These are phyloP conservation scores for Damaliscus lunatus DNA, from an alignment of 2,113 vertebrate genomes.

Conservation along the genomic window DNA sequence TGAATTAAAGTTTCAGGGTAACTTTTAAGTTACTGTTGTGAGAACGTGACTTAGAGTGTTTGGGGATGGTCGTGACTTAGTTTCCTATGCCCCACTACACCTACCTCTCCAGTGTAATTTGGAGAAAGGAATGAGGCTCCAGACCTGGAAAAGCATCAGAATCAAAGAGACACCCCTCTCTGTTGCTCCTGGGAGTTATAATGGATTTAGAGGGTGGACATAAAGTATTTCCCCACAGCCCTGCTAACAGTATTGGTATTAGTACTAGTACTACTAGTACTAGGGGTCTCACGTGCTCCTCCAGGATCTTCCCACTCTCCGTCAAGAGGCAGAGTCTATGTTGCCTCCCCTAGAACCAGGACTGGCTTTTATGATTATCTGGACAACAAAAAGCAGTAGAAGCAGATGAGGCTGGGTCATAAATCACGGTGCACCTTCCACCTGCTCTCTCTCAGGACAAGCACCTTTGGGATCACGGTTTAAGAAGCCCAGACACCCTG, in stretches of 20 bases:
- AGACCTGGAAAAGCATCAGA: background rate
- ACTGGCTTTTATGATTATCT: background rate
- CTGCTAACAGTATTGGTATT: background rate
- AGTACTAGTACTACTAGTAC: background rate
- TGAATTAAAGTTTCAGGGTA: background rate
- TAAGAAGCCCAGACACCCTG: background rate
- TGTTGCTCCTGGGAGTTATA: background rate
- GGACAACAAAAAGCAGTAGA: background rate
- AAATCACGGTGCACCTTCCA: accelerated
- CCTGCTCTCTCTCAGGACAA: background rate
- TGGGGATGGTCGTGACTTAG: background rate
- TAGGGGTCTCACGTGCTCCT: background rate
- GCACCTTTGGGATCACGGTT: background rate
- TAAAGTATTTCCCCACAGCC: background rate
- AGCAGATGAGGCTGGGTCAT: background rate
- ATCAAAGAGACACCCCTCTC: background rate
- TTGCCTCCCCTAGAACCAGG: background rate
- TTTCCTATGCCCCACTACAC: background rate
- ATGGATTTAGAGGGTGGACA: background rate
- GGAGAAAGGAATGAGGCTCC: background rate
- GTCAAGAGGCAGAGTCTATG: background rate
- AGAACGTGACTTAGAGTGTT: background rate
- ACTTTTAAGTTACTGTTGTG: background rate
- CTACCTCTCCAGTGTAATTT: background rate
- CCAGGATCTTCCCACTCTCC: background rate